These are phyloP conservation scores for Rhagoletis zephyria DNA, from an alignment of 1,140 invertebrate species.

Conservation along the genomic window DNA sequence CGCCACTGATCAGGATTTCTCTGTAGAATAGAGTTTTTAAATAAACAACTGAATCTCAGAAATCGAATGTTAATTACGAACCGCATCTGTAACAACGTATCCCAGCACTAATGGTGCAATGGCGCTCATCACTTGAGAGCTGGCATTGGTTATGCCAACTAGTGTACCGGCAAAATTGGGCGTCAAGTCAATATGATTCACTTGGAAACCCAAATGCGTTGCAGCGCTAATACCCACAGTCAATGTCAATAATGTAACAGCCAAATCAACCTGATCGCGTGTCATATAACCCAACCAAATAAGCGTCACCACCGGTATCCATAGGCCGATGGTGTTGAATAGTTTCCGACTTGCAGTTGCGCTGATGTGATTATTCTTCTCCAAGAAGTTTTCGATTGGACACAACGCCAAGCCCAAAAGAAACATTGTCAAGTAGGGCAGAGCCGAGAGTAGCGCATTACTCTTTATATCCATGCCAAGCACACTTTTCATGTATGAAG, in stretches of 20 bases:
- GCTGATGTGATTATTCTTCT: constrained; percentile 76
- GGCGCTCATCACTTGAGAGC: constrained; percentile 83
- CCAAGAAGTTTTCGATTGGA: constrained; percentile 76
- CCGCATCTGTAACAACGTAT: constrained; percentile 79
- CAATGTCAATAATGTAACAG: constrained; percentile 78
- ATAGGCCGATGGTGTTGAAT: constrained; percentile 79
- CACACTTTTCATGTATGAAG: constrained; percentile 89
- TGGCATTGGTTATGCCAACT: constrained; percentile 82
- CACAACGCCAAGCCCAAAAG: constrained; percentile 77
- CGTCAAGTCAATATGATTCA: constrained; percentile 83
- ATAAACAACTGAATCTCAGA: no score
- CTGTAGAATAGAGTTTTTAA: constrained; percentile 67
- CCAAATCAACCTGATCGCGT: constrained; percentile 74
- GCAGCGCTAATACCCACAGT: constrained; percentile 86
- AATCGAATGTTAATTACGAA: constrained; percentile 66
- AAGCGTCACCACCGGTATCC: constrained; percentile 78
- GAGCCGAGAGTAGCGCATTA: constrained; percentile 82
- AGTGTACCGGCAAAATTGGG: constrained; percentile 85
- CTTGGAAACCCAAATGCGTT: constrained; percentile 81
- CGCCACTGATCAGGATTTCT: constrained; percentile 80
- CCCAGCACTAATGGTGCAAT: constrained; percentile 81
- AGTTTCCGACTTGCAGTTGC: constrained; percentile 78
- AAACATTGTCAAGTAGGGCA: constrained; percentile 87
- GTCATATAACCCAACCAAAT: constrained; percentile 78
- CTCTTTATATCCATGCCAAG: constrained; percentile 84